Base-by-base conservation (phyloP, 53 echinoderm and acorn worm genomes). In the Paracentrotus lividus region DNA sequence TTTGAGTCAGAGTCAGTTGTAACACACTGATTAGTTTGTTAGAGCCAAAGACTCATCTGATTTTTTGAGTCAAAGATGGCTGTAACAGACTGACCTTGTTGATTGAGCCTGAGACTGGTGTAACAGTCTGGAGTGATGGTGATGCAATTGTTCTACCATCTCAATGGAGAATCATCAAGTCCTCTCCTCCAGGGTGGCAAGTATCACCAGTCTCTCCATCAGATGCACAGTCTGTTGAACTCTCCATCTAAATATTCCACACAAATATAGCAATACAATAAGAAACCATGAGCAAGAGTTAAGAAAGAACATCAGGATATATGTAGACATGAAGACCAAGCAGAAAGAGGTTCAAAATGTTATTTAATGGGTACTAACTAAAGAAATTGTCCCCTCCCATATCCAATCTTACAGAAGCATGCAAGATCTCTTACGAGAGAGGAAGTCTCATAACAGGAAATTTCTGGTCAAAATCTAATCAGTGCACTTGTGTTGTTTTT, bases 201-300 rank as follows among this genome's bases (percentile, higher is more conserved):
- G 56, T 38, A 31, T 56, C 88, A 88, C 58, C 34, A 4, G 54
- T 56, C 53, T 34, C 38, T 38, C 20, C 5, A 55, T 88, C 88
- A 5, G 88, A 24, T 88, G 47, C 88, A 36, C 54, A 15, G 58
- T 88, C 88, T 16, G 53, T 38, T 33, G 88, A 88, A 55, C 88
- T 88, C 16, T 88, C n/a, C 88, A 38, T 88, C 88, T 88, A 49
- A 85, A 14, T 49, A 9, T 49, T 49, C 26, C 49, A 47, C 47
- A 85, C 26, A 29, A 85, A 85, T 2, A 77, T 36, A 21, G 0
- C 75, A 75, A 23, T n/a, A n/a, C n/a, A n/a, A n/a, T n/a, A n/a
- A n/a, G n/a, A n/a, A n/a, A n/a, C n/a, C 8, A 67, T 0, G 1
- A 8, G 27, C 27, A 31, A n/a, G 33, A 0, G 33, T 24, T 29